Percentiles rank a stretch among this genome's conserved stretches.
Conservation (phyloP, 2,113 vertebrate species). For the Amazona guildingii region DNA sequence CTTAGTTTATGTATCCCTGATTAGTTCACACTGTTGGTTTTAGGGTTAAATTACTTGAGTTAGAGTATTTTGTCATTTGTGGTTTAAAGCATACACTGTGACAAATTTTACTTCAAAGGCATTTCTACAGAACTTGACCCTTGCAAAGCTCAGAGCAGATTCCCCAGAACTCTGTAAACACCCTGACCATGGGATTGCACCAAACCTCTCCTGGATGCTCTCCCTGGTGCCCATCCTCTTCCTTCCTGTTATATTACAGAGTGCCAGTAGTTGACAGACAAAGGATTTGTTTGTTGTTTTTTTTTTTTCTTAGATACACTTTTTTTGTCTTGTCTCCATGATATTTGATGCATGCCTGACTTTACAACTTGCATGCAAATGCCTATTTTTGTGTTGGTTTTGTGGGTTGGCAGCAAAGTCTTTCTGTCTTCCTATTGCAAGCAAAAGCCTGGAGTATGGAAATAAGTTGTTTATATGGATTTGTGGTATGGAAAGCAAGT, state of each 20-base stretch:
- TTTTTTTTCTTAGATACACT: slow-evolving; percentile 20
- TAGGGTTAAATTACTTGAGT: background rate
- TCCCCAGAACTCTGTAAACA: background rate
- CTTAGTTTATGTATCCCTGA: background rate
- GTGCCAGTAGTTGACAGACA: background rate
- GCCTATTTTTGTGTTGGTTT: slow-evolving; percentile 14
- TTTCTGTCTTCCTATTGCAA: background rate
- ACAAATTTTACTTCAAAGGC: background rate
- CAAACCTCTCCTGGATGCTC: background rate
- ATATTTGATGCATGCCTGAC: background rate
- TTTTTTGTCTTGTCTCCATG: slow-evolving; percentile 44
- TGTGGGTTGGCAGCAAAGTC: slow-evolving; percentile 16
- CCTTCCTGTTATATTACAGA: background rate
- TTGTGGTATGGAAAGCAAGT: slow-evolving; percentile 4
- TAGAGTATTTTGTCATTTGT: background rate
- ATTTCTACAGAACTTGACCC: background rate
- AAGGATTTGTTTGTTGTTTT: background rate
- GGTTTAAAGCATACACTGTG: background rate
- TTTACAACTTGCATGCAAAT: slow-evolving; percentile 13
- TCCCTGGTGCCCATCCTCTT: background rate
- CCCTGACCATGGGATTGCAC: background rate
- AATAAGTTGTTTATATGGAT: background rate
- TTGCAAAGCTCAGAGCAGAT: background rate
- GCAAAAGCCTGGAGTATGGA: background rate
- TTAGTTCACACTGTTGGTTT: background rate